Evolutionary conservation across 1,140 invertebrate genomes (phyloP).

Genomic region (Drosophila sulfurigaster): DNA sequence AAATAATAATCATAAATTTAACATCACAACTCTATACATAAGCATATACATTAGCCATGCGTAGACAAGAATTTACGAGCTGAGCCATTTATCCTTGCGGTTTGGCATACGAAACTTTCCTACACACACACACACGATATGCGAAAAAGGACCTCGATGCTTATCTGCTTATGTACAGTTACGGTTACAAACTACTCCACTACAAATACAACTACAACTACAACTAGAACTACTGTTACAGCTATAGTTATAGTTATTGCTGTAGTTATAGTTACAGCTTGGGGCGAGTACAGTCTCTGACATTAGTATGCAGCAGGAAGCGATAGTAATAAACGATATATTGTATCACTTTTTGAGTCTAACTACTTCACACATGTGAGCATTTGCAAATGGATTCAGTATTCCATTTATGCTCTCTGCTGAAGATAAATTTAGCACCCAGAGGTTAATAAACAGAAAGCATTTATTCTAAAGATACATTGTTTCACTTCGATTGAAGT

Average conservation of each 20-base stretch:
- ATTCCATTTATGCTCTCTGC: too few species aligned
- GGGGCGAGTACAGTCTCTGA: neutral
- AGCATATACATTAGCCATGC: conserved; percentile 34
- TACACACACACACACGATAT: conserved; percentile 40
- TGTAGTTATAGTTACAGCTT: conserved; percentile 5
- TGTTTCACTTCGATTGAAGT: too few species aligned
- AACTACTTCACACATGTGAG: too few species aligned
- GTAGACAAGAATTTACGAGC: conserved; percentile 55
- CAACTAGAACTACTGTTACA: neutral
- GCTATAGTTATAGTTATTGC: neutral
- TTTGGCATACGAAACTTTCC: conserved; percentile 53
- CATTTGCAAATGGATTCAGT: too few species aligned
- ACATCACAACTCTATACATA: conserved; percentile 5
- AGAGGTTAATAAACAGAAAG: too few species aligned
- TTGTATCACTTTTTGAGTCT: neutral
- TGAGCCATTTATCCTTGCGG: conserved; percentile 47
- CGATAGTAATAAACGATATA: neutral
- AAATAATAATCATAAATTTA: conserved; percentile 26
- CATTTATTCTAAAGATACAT: too few species aligned
- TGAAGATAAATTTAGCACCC: too few species aligned
- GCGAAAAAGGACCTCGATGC: conserved; percentile 59
- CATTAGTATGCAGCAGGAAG: neutral
- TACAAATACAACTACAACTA: neutral
- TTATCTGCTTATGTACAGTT: conserved; percentile 46
- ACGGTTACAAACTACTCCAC: conserved; percentile 18